phyloP scores from a whole-genome alignment of 2,888 invertebrate species.

The Drosophila borealis region DNA sequence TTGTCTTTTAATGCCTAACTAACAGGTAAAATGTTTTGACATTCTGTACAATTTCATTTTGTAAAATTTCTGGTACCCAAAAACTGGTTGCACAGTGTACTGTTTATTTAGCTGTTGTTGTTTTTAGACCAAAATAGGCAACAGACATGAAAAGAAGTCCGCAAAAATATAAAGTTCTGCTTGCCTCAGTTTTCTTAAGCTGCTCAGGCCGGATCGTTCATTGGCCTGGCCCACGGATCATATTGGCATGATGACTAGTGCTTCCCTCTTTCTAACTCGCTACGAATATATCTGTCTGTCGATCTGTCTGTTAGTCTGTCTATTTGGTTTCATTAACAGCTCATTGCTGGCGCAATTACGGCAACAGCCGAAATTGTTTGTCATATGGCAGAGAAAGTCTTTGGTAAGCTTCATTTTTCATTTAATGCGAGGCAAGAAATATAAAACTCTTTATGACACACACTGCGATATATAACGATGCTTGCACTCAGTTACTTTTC shows the following conservation, averaged over 20 bases:
- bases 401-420: constrained; percentile 60
- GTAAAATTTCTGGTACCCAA: background rate
- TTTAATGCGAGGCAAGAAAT: constrained; percentile 53
- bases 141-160: constrained; percentile 29
- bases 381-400: constrained; percentile 77
- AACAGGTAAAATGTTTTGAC: too few species aligned
- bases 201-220: constrained; percentile 74
- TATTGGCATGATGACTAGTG: constrained; percentile 64
- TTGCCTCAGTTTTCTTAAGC: constrained; percentile 52
- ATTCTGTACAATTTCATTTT: too few species aligned
- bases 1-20: too few species aligned
- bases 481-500: constrained; percentile 39
- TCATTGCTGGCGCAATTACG: constrained; percentile 75
- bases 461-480: constrained; percentile 37
- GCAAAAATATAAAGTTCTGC: constrained; percentile 41
- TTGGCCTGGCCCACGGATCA: constrained; percentile 61
- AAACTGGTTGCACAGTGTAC: constrained; percentile 36
- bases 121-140: constrained; percentile 41
- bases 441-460: constrained; percentile 62
- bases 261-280: constrained; percentile 25
- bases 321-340: constrained; percentile 74
- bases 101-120: constrained; percentile 57
- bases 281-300: constrained; percentile 10
- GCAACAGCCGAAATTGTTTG: constrained; percentile 73
- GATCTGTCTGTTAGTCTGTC: constrained; percentile 22